These are phyloP conservation scores for Lordiphosa clarofinis DNA, from an alignment of 1,140 invertebrate species.

Conservation along the genomic window DNA sequence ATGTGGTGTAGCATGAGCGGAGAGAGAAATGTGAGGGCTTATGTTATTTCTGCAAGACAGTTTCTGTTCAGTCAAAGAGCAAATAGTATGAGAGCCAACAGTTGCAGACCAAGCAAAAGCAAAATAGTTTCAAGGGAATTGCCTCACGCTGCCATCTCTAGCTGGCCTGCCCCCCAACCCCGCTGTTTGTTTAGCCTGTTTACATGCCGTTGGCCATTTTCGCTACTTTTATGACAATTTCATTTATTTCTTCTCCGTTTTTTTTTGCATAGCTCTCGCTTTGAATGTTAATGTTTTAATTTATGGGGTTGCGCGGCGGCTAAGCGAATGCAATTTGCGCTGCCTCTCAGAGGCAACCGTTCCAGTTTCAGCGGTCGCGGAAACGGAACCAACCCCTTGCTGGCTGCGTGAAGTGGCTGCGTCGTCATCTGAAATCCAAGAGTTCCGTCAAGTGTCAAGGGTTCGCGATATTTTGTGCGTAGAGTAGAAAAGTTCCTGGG, in stretches of 20 bases:
- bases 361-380: conserved; percentile 7
- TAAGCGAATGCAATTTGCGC: conserved; percentile 71
- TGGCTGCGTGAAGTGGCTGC: conserved; percentile 50
- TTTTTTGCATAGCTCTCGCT: conserved; percentile 1
- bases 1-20: no score
- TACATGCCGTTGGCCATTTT: conserved; percentile 66
- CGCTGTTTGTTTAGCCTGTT: conserved; percentile 69
- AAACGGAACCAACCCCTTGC: conserved; percentile 9
- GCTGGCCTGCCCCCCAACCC: conserved; percentile 22
- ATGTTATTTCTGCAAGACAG: no score
- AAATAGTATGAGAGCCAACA: no score
- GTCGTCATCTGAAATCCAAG: conserved; percentile 34
- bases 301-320: conserved; percentile 64
- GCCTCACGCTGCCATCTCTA: conserved; percentile 21
- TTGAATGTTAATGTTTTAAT: conserved; percentile 60
- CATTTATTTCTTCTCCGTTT: conserved; percentile 29
- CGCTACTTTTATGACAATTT: conserved; percentile 63
- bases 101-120: no score
- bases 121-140: no score
- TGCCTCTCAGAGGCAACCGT: conserved; percentile 39
- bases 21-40: no score
- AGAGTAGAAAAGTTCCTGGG: conserved; percentile 18
- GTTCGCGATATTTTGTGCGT: conserved; percentile 61
- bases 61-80: no score
- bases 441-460: conserved; percentile 51